These are phyloP conservation scores for Crambe crambe DNA, from an alignment of 37 sponge, comb jelly and placozoan species.

Conservation along the genomic window DNA sequence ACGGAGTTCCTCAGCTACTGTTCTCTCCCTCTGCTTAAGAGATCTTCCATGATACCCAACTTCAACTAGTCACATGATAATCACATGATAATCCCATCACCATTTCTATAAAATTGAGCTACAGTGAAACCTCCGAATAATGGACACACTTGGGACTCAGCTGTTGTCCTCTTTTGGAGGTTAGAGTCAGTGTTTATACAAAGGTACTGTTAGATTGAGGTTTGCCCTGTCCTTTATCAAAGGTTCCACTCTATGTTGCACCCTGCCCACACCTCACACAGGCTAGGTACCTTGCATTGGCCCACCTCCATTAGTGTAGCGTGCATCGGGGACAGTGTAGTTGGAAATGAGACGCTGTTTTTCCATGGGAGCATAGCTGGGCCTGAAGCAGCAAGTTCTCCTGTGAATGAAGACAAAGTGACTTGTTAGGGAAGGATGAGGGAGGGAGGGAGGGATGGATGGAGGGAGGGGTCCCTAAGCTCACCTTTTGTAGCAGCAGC, in stretches of 20 bases:
- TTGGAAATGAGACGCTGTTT: background rate
- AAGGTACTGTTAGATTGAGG: no score
- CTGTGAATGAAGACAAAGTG: background rate
- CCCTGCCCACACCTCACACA: background rate
- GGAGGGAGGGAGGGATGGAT: constrained; percentile 6
- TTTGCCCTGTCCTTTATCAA: background rate
- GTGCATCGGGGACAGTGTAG: background rate
- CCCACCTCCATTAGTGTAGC: background rate
- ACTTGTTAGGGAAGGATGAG: background rate
- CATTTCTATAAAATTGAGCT: background rate
- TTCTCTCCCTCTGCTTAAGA: background rate
- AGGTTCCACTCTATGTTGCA: background rate
- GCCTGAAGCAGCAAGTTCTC: background rate
- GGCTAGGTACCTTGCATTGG: background rate
- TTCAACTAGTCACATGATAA: no score
- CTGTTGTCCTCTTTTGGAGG: no score
- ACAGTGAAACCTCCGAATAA: no score
- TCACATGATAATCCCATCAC: background rate
- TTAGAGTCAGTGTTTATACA: no score
- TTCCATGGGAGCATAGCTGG: background rate
- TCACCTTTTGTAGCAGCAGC: background rate
- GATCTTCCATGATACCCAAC: background rate
- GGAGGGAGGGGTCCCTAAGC: background rate
- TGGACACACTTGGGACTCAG: no score
- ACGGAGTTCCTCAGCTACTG: constrained; percentile 5